A percentile compares a stretch with the other conserved stretches of the same genome.
phyloP scores from a whole-genome alignment of 2,113 vertebrate species.

The Alouatta palliata region DNA sequence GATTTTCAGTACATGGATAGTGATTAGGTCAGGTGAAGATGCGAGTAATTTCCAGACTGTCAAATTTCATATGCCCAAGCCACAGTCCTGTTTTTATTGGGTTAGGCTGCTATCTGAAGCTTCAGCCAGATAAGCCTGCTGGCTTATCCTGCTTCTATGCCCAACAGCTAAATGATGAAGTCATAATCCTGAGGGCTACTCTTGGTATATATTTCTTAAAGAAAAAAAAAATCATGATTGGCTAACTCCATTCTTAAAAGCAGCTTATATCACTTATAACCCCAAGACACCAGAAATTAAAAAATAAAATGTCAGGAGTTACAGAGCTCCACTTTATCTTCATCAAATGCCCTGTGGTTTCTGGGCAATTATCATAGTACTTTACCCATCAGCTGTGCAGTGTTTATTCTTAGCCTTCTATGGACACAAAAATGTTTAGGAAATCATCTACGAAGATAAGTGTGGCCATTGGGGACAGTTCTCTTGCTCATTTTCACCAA shows the following conservation, averaged over 20 bases:
- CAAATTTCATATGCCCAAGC: not conserved
- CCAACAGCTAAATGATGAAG: not conserved
- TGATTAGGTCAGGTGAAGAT: not conserved
- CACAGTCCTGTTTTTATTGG: not conserved
- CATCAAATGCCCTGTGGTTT: slow-evolving; percentile 59
- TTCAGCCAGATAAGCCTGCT: slow-evolving; percentile 5
- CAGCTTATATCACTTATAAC: not conserved
- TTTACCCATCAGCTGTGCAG: slow-evolving; percentile 21
- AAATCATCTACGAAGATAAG: slow-evolving; percentile 75
- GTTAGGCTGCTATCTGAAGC: not conserved
- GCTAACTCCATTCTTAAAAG: slow-evolving; percentile 57
- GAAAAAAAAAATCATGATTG: not conserved
- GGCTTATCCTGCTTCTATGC: not conserved
- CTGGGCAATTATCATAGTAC: slow-evolving; percentile 41
- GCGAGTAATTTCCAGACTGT: not conserved
- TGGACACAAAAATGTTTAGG: slow-evolving; percentile 60
- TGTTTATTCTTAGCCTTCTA: slow-evolving; percentile 57
- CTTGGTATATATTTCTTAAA: slow-evolving; percentile 37
- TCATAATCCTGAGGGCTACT: slow-evolving; percentile 12
- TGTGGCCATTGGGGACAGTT: slow-evolving; percentile 68
- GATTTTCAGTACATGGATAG: not conserved
- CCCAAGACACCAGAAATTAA: slow-evolving; percentile 51
- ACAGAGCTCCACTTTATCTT: slow-evolving; percentile 58
- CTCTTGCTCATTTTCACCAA: slow-evolving; percentile 80
- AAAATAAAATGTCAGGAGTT: slow-evolving; percentile 68